Percentiles rank a stretch among this genome's conserved stretches.
These are phyloP conservation scores for Oxyruncus cristatus DNA, from an alignment of 2,113 vertebrate genomes.

Conservation along the genomic window DNA sequence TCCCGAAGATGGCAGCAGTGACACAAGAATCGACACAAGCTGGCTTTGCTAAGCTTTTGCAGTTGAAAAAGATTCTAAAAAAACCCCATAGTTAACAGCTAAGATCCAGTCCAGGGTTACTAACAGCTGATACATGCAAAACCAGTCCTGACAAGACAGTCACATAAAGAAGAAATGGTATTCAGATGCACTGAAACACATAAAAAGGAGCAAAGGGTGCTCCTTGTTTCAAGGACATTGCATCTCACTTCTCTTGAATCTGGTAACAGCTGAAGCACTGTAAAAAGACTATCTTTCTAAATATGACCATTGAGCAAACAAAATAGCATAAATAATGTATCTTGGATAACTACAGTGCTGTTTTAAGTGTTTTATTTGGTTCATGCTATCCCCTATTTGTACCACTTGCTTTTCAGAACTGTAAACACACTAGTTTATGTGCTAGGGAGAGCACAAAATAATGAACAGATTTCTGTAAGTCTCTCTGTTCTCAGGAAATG, in stretches of 20 bases:
- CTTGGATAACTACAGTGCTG: not conserved
- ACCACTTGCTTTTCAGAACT: not conserved
- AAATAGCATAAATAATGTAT: not conserved
- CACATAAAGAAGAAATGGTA: not conserved
- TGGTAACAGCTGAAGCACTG: not conserved
- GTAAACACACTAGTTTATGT: not conserved
- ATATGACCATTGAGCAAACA: not conserved
- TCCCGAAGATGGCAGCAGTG: slow-evolving; percentile 74
- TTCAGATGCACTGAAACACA: not conserved
- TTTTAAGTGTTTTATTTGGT: not conserved
- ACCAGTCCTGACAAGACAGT: slow-evolving; percentile 18
- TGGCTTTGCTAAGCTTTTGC: not conserved
- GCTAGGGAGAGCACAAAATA: not conserved
- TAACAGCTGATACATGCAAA: slow-evolving; percentile 38
- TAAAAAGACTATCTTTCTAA: not conserved
- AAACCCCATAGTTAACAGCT: not conserved
- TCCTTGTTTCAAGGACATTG: slow-evolving; percentile 40
- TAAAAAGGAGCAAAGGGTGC: not conserved
- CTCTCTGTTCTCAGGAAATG: not conserved
- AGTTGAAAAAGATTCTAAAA: not conserved
- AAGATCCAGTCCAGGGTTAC: slow-evolving; percentile 2
- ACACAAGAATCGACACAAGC: not conserved
- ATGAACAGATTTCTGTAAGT: not conserved
- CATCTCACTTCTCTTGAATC: not conserved
- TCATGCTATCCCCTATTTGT: not conserved